These are phyloP conservation scores for Bostrychus sinensis DNA, from an alignment of 2,113 vertebrate species.

Conservation along the genomic window DNA sequence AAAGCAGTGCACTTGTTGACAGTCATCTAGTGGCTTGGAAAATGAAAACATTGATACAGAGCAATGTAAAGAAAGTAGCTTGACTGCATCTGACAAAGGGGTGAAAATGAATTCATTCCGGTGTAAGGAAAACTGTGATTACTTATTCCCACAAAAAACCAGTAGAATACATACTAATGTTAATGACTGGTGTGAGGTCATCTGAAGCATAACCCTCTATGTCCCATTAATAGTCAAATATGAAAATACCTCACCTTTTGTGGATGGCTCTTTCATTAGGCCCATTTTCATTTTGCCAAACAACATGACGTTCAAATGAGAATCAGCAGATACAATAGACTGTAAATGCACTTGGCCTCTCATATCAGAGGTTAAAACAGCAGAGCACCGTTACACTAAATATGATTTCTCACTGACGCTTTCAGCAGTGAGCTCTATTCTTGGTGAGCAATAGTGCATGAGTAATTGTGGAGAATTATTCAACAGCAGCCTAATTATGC, in stretches of 20 bases:
- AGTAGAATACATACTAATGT: not conserved
- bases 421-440: constrained; percentile 60
- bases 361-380: constrained; percentile 59
- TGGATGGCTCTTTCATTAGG: constrained; percentile 15
- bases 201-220: constrained; percentile 15
- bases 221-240: constrained; percentile 12
- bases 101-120: no score
- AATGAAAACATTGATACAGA: no score
- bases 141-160: not conserved
- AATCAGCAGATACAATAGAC: constrained; percentile 50
- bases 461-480: constrained; percentile 81
- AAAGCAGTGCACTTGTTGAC: no score
- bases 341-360: constrained; percentile 65
- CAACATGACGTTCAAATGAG: constrained; percentile 52
- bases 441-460: constrained; percentile 66
- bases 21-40: no score
- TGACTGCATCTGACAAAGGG: no score
- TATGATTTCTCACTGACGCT: constrained; percentile 33
- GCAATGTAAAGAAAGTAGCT: no score
- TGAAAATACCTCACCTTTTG: not conserved
- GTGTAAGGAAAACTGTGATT: no score
- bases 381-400: constrained; percentile 55
- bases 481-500: constrained; percentile 79
- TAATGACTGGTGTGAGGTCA: constrained; percentile 24
- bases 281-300: constrained; percentile 42